Percentiles rank a stretch among this genome's conserved stretches.
phyloP scores from a whole-genome alignment of 2,888 invertebrate species.

The Melanotus villosus region DNA sequence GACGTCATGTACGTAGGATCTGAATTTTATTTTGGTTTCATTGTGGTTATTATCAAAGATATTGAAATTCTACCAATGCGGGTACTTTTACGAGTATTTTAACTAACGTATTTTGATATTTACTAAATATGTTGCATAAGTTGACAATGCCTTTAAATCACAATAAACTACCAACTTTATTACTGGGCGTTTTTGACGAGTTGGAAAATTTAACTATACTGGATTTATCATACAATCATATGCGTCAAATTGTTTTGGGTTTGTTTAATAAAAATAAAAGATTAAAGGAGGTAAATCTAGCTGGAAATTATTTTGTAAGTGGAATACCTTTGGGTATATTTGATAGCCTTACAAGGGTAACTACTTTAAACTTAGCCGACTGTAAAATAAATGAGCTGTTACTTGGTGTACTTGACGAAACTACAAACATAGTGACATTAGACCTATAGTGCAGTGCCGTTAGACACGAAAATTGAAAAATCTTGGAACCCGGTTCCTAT shows the following conservation, averaged over 20 bases:
- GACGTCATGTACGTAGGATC: too few relatives aligned
- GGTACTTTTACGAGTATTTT: too few relatives aligned
- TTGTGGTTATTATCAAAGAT: too few relatives aligned
- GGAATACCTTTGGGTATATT: constrained; percentile 27
- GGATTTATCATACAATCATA: constrained; percentile 49
- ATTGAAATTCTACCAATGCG: too few relatives aligned
- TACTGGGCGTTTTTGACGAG: constrained; percentile 52
- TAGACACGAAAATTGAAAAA: too few relatives aligned
- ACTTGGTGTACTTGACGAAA: constrained; percentile 7
- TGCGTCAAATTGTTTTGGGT: constrained; percentile 45
- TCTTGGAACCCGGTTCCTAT: too few relatives aligned
- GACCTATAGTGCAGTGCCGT: too few relatives aligned
- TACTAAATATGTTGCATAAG: too few relatives aligned
- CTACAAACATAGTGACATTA: constrained; percentile 5
- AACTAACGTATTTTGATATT: too few relatives aligned
- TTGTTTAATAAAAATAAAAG: constrained; percentile 49
- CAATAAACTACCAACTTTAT: constrained; percentile 46
- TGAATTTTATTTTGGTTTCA: too few relatives aligned
- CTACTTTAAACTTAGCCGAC: constrained; percentile 18
- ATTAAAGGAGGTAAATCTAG: constrained; percentile 48
- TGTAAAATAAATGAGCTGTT: constrained; percentile 17
- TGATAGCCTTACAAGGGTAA: constrained; percentile 9
- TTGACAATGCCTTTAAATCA: too few relatives aligned
- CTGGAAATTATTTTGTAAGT: constrained; percentile 21
- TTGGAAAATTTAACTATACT: constrained; percentile 43